Evolutionary conservation across 92 coral and sea anemone species (phyloP).

Genomic region (Siderastrea radians): DNA sequence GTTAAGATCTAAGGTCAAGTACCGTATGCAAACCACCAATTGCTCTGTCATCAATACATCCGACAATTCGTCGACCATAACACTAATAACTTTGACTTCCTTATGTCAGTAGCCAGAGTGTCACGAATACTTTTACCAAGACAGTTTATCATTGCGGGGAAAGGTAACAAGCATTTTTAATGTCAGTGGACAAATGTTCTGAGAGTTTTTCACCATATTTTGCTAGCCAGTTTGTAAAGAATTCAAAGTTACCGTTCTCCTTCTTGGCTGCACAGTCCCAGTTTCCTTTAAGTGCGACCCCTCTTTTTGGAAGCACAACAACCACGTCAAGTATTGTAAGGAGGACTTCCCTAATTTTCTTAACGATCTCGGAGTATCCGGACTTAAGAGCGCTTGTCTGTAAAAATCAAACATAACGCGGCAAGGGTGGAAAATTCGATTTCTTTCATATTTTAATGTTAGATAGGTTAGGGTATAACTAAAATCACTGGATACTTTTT

Average conservation of each 20-base stretch:
- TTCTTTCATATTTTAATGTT: no score
- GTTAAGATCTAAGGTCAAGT: constrained; percentile 41
- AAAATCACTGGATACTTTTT: no score
- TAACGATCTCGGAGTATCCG: constrained; percentile 42
- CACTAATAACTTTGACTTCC: constrained; percentile 54
- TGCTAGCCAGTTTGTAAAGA: constrained; percentile 54
- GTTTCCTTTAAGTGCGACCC: constrained; percentile 63
- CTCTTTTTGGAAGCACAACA: constrained; percentile 52
- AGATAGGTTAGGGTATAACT: no score
- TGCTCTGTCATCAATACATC: constrained; percentile 68
- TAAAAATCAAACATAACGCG: no score
- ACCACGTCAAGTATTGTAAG: constrained; percentile 58
- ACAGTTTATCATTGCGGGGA: constrained; percentile 67
- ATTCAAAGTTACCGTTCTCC: constrained; percentile 67
- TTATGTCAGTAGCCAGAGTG: constrained; percentile 41
- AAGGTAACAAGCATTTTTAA: constrained; percentile 52
- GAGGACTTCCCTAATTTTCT: constrained; percentile 54
- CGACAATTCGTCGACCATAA: constrained; percentile 61
- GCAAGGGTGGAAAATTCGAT: no score
- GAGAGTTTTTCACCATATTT: constrained; percentile 46
- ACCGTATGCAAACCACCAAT: constrained; percentile 47
- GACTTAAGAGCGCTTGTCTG: no score
- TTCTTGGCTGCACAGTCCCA: constrained; percentile 47
- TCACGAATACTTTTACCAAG: constrained; percentile 54
- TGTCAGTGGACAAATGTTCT: constrained; percentile 49